These are phyloP conservation scores for Drosophila demipolita DNA, from an alignment of 2,888 invertebrate species.

Conservation along the genomic window DNA sequence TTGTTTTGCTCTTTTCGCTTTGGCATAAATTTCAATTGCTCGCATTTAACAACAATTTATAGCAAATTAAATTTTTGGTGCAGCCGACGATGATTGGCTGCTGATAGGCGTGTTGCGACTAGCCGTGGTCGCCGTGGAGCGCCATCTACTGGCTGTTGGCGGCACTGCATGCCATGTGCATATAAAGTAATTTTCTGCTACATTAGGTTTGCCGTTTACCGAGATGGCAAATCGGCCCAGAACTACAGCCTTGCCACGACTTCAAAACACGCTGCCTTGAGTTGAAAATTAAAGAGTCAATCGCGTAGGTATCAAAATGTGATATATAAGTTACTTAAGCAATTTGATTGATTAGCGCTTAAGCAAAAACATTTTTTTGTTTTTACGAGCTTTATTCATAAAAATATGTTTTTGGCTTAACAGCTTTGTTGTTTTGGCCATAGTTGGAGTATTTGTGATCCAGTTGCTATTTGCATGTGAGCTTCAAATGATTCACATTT, in stretches of 20 bases:
- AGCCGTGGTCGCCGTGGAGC: constrained; percentile 22
- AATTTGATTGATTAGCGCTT: constrained; percentile 29
- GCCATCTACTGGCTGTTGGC: constrained; percentile 62
- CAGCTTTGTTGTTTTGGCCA: constrained; percentile 20
- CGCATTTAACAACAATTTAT: constrained; percentile 81
- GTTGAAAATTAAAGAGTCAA: neutral
- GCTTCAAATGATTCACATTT: constrained; percentile 5
- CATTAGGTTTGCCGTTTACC: constrained; percentile 63
- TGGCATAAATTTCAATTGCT: constrained; percentile 81
- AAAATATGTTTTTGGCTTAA: constrained; percentile 14
- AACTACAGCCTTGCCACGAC: constrained; percentile 17
- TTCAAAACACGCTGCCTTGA: constrained; percentile 28
- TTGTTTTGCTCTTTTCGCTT: constrained; percentile 42
- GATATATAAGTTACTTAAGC: constrained; percentile 13
- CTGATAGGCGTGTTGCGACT: constrained; percentile 64
- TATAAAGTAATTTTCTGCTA: constrained; percentile 80
- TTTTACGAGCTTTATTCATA: constrained; percentile 24
- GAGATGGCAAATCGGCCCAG: constrained; percentile 40
- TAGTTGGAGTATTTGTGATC: constrained; percentile 1
- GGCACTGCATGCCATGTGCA: constrained; percentile 71
- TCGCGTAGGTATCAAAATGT: constrained; percentile 18
- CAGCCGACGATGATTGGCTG: constrained; percentile 72
- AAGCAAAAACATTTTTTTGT: neutral
- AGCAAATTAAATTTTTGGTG: constrained; percentile 76
- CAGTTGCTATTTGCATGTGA: neutral